Conservation (phyloP, 1,140 invertebrate species). For the Ptiloglossa arizonensis region DNA sequence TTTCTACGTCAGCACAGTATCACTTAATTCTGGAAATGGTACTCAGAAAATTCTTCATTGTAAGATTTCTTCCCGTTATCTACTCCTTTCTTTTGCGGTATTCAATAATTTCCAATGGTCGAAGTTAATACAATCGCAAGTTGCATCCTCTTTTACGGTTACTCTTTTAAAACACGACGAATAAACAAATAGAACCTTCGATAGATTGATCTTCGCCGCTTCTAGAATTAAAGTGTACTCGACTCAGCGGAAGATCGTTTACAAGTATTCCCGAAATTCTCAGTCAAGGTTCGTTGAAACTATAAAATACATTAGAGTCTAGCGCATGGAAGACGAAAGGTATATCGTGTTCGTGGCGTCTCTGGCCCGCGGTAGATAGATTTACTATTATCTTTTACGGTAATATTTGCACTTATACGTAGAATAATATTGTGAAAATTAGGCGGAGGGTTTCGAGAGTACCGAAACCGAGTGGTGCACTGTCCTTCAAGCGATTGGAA, state of each 20-base stretch:
- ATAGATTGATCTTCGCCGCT: not conserved
- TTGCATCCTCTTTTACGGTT: no score
- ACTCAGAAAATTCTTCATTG: not conserved
- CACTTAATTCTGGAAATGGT: not conserved
- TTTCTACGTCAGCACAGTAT: not conserved
- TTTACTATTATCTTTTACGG: constrained; percentile 13
- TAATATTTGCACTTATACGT: constrained; percentile 38
- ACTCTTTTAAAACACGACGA: no score
- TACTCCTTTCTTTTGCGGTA: not conserved
- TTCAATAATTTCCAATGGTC: not conserved
- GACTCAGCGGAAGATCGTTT: not conserved
- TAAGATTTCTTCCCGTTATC: not conserved
- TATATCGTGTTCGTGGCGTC: constrained; percentile 38
- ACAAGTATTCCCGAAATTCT: not conserved
- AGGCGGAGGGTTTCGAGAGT: constrained; percentile 45
- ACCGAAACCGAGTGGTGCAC: constrained; percentile 34
- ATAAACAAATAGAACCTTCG: no score
- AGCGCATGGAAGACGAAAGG: constrained; percentile 51
- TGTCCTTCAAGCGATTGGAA: constrained; percentile 30
- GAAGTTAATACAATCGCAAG: not conserved
- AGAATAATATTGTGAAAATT: constrained; percentile 56
- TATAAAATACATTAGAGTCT: constrained; percentile 38
- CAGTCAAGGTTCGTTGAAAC: constrained; percentile 36
- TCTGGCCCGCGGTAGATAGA: constrained; percentile 27
- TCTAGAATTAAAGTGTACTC: constrained; percentile 2